phyloP scores from a whole-genome alignment of 2,113 vertebrate genomes.

The Chaetorhynchus papuensis region DNA sequence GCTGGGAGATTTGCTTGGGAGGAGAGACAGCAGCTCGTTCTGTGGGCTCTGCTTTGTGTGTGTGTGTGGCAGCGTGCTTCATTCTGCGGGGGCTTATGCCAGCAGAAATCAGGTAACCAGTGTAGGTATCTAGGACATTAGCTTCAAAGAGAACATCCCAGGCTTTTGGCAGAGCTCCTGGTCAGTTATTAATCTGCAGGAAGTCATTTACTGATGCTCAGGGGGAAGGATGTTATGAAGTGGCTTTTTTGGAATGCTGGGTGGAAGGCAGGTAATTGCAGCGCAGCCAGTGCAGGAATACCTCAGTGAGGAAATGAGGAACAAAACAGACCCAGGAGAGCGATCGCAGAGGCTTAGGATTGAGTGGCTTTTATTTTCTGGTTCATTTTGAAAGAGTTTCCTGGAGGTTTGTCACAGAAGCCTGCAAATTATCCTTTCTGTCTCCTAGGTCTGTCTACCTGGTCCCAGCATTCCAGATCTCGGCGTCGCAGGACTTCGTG shows the following conservation, averaged over 20 bases:
- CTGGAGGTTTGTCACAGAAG: not conserved
- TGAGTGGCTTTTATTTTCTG: not conserved
- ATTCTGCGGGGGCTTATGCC: not conserved
- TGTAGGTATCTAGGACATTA: not conserved
- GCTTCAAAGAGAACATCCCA: not conserved
- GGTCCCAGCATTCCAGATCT: conserved; percentile 90
- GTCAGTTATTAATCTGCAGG: not conserved
- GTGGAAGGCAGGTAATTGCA: not conserved
- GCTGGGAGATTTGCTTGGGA: not conserved
- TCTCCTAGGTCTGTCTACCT: conserved; percentile 87
- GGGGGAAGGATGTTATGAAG: not conserved
- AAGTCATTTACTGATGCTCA: not conserved
- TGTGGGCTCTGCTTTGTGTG: not conserved
- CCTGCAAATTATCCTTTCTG: conserved; percentile 2
- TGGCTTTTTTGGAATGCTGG: not conserved
- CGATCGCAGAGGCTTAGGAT: not conserved
- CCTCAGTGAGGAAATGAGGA: not conserved
- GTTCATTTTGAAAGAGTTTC: not conserved
- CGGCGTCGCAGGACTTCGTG: conserved; percentile 76
- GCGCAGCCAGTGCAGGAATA: not conserved
- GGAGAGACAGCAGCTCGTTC: not conserved
- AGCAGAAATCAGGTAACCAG: not conserved
- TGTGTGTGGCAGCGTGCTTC: not conserved
- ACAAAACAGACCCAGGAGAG: not conserved
- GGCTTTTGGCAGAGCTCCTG: not conserved